phyloP scores from a whole-genome alignment of 1,140 invertebrate species.

The Brachionus koreanus region DNA sequence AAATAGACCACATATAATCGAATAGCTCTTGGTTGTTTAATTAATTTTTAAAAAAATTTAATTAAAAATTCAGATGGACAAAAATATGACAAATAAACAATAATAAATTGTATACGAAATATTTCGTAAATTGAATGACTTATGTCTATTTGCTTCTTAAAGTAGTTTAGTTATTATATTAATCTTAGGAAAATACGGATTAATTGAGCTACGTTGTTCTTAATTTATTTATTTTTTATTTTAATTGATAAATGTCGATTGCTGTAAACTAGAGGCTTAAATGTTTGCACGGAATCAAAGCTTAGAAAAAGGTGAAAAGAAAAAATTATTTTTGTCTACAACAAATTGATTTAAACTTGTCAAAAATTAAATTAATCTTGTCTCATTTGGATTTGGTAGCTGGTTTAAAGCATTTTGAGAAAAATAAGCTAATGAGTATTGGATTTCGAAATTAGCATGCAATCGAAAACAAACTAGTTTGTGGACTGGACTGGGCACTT shows the following conservation, averaged over 20 bases:
- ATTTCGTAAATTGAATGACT: neutral
- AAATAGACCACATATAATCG: neutral
- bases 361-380: conserved; percentile 4
- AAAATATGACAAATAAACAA: neutral
- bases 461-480: neutral
- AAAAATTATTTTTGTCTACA: neutral
- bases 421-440: neutral
- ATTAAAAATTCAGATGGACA: neutral
- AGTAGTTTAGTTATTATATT: neutral
- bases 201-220: neutral
- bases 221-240: too few species aligned
- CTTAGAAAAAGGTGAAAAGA: neutral
- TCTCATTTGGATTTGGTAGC: neutral
- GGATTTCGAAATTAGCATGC: neutral
- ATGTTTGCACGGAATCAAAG: neutral
- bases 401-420: neutral
- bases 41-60: neutral
- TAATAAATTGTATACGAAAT: neutral
- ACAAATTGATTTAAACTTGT: neutral
- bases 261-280: neutral
- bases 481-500: neutral
- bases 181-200: neutral
- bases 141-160: neutral
- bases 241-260: neutral
- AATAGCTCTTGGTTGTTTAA: neutral